These are phyloP conservation scores for Oryzias melastigma DNA, from an alignment of 2,113 vertebrate species.

Conservation along the genomic window DNA sequence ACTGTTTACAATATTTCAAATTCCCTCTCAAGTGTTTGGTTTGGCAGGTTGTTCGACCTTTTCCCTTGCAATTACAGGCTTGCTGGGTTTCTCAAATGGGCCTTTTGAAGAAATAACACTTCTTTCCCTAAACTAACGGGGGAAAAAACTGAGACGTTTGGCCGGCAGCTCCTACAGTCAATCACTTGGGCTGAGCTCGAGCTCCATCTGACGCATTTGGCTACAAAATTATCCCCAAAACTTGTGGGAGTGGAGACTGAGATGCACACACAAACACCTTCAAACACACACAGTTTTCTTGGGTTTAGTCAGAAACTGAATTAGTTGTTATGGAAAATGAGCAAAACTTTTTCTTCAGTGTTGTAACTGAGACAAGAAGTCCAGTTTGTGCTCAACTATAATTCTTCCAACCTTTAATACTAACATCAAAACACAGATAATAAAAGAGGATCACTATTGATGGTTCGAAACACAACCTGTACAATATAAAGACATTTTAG, in stretches of 20 bases:
- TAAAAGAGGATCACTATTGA: background rate
- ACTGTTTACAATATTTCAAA: slow-evolving; percentile 80
- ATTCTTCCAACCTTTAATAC: background rate
- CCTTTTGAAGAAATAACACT: slow-evolving; percentile 80
- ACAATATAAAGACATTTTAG: too few species aligned
- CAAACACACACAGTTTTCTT: background rate
- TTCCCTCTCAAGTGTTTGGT: slow-evolving; percentile 77
- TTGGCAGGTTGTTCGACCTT: slow-evolving; percentile 74
- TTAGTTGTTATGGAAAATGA: too few species aligned
- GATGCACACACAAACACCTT: slow-evolving; percentile 27
- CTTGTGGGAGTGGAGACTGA: slow-evolving; percentile 41
- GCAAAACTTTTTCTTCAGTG: too few species aligned
- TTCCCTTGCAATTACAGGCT: slow-evolving; percentile 77
- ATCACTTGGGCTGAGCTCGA: slow-evolving; percentile 59
- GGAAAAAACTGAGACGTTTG: slow-evolving; percentile 67
- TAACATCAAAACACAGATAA: background rate
- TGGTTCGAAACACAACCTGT: too few species aligned
- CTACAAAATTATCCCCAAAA: slow-evolving; percentile 65
- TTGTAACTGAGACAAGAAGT: too few species aligned
- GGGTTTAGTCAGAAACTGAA: too few species aligned
- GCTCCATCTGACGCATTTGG: slow-evolving; percentile 70
- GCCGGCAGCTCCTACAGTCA: slow-evolving; percentile 61
- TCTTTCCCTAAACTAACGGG: slow-evolving; percentile 60
- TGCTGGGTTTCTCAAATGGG: slow-evolving; percentile 77
- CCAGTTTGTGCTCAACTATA: background rate